Evolutionary conservation across 2,113 vertebrate genomes (phyloP).

Genomic region (Amblyopsis rosae): DNA sequence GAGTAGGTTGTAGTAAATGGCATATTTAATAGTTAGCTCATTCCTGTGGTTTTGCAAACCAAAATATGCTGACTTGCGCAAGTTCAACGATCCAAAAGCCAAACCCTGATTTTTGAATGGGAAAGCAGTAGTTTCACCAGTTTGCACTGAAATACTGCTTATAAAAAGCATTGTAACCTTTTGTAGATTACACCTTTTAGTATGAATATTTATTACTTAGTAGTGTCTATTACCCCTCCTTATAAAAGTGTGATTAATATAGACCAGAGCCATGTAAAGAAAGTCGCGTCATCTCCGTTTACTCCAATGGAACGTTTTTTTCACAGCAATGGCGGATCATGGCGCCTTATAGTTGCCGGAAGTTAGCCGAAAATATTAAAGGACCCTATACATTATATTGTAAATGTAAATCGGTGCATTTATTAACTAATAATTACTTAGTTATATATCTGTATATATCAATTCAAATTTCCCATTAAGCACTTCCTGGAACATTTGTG

Average conservation of each 20-base stretch:
- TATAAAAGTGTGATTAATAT: background rate
- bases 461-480: no score
- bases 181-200: constrained; percentile 12
- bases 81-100: constrained; percentile 21
- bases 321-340: no score
- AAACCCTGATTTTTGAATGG: constrained; percentile 26
- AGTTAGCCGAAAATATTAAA: no score
- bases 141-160: constrained; percentile 50
- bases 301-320: no score
- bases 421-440: no score
- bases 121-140: constrained; percentile 27
- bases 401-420: no score
- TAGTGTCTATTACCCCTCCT: constrained; percentile 35
- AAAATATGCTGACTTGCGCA: constrained; percentile 13
- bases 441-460: no score
- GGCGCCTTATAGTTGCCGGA: no score
- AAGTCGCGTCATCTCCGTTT: no score
- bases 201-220: constrained; percentile 9
- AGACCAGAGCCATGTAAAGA: no score
- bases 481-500: no score
- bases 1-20: constrained; percentile 9
- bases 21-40: constrained; percentile 25
- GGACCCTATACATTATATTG: no score
- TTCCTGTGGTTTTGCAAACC: constrained; percentile 48
- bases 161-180: background rate